Evolutionary conservation across 2,888 invertebrate species (phyloP).

Genomic region (Drosophila kambysellisi): DNA sequence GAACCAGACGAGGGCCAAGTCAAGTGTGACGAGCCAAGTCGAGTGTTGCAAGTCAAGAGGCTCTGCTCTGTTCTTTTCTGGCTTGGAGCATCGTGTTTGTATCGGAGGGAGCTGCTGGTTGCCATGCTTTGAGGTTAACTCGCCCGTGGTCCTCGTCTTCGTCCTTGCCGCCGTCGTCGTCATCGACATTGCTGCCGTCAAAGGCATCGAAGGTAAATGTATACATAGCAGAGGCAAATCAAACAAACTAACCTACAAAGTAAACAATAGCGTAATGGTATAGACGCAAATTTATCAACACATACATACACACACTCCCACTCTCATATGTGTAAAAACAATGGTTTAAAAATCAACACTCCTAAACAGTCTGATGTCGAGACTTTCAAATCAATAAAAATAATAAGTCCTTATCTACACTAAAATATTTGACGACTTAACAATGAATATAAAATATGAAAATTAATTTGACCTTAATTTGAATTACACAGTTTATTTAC

Average conservation of each 20-base stretch:
- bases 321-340: slow-evolving; percentile 28
- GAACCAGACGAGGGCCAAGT: slow-evolving; percentile 44
- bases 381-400: neutral
- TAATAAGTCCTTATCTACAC: neutral
- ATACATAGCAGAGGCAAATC: slow-evolving; percentile 37
- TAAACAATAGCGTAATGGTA: slow-evolving; percentile 77
- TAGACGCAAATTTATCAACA: slow-evolving; percentile 75
- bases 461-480: neutral
- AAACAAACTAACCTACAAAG: slow-evolving; percentile 78
- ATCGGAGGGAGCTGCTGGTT: slow-evolving; percentile 29
- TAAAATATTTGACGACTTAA: neutral
- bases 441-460: neutral
- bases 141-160: slow-evolving; percentile 21
- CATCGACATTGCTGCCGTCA: slow-evolving; percentile 24
- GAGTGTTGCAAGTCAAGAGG: slow-evolving; percentile 51
- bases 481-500: neutral
- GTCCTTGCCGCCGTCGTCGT: slow-evolving; percentile 16
- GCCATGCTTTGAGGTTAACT: slow-evolving; percentile 72
- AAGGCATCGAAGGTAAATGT: slow-evolving; percentile 78
- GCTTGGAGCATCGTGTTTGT: slow-evolving; percentile 14
- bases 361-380: neutral
- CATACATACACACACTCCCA: slow-evolving; percentile 27
- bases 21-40: slow-evolving; percentile 56
- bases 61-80: slow-evolving; percentile 8
- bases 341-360: neutral